Evolutionary conservation across 2,888 invertebrate genomes (phyloP), one percentile per base, ranked within the genome.

Genomic region (Drosophila leonis): DNA sequence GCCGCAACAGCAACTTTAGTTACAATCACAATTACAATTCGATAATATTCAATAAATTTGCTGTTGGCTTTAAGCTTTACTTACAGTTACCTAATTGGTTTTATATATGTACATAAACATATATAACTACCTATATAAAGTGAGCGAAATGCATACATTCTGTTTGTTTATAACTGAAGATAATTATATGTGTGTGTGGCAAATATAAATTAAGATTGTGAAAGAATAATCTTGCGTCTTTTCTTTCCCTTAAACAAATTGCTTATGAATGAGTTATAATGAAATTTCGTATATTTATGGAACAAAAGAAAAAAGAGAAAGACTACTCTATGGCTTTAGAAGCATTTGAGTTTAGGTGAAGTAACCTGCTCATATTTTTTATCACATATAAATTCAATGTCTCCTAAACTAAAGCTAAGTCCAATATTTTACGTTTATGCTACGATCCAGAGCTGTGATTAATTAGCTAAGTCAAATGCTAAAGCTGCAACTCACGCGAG

Each of bases 1-100:
- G 60, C 49, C 55, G 20, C 44, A 60, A 61, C 69, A 33, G 42
- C 69, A 54, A 52, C 18, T 59, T 46, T 55, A 75, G 68, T 60
- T 62, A 71, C 77, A 79, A 69, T 78, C 65, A 75, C 78, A 78
- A 67, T 76, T 71, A 71, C 71, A 71, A 60, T 60, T 46, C 41
- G 48, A 66, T 42, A 66, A 64, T 44, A 59, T 52, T 51, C 41
- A 67, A 78, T 78, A 75, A 75, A 78, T 71, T 71, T 57, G 27
- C 20, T 65, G 48, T 61, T 51, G 55, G 54, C 61, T 64, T 65
- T 63, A 48, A 46, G 63, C 59, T 49, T 37, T 57, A 41, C 35
- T n/a, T 60, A 54, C 62, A 49, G 68, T 60, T 73, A 62, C 56
- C 61, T 54, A 65, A 70, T 54, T 78, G 60, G 18, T n/a, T 60